Percentiles rank a stretch among this genome's conserved stretches.
phyloP scores from a whole-genome alignment of 2,888 invertebrate species.

The Fabriciana adippe region DNA sequence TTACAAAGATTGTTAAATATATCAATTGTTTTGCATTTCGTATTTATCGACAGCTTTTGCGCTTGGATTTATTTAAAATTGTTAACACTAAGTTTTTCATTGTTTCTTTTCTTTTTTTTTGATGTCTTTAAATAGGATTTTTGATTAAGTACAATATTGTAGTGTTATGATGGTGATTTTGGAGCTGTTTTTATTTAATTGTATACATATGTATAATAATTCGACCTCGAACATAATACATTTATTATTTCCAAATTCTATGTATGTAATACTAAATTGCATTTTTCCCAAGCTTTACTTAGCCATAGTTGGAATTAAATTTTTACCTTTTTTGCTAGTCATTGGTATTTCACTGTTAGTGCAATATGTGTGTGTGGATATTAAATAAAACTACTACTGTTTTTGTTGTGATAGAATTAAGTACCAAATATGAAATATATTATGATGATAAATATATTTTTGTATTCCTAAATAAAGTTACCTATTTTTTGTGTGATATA shows the following conservation, averaged over 20 bases:
- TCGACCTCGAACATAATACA: background rate
- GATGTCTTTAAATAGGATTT: too few species aligned
- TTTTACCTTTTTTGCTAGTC: conserved; percentile 53
- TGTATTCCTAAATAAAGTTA: conserved; percentile 33
- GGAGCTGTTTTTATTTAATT: background rate
- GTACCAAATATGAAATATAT: conserved; percentile 20
- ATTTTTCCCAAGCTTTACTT: conserved; percentile 36
- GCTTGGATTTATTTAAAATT: too few species aligned
- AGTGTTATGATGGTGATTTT: background rate
- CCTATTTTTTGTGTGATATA: conserved; percentile 3
- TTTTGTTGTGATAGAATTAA: conserved; percentile 34
- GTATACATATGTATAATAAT: background rate
- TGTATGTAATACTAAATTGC: conserved; percentile 25
- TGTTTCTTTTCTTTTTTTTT: too few species aligned
- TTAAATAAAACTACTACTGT: conserved; percentile 17
- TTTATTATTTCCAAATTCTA: conserved; percentile 19
- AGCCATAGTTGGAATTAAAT: conserved; percentile 26
- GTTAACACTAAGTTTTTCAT: too few species aligned
- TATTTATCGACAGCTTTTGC: too few species aligned
- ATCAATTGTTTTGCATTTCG: too few species aligned
- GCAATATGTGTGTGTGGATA: conserved; percentile 29
- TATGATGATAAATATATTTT: conserved; percentile 27
- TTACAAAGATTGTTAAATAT: too few species aligned
- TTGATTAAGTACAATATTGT: too few species aligned
- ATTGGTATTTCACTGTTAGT: conserved; percentile 38